These are phyloP conservation scores for Timandra comae DNA, from an alignment of 2,888 invertebrate species.

Conservation along the genomic window DNA sequence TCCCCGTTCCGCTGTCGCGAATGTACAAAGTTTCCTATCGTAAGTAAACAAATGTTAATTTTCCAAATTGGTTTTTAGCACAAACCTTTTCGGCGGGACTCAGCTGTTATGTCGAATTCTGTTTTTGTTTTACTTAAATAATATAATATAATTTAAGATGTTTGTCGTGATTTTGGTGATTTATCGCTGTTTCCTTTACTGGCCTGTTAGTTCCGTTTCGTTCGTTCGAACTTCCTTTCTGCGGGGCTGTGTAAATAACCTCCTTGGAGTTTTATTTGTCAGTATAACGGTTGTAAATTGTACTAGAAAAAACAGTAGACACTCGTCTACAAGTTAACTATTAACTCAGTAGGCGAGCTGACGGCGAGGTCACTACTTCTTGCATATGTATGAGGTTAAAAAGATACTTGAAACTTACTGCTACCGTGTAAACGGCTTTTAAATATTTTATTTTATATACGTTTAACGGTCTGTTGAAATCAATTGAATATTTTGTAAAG, in stretches of 20 bases:
- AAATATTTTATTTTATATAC: too few species aligned
- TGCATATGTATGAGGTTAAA: conserved; percentile 54
- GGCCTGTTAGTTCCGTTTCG: conserved; percentile 45
- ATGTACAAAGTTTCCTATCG: conserved; percentile 45
- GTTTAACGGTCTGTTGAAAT: too few species aligned
- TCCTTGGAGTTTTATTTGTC: conserved; percentile 55
- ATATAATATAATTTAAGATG: conserved; percentile 48
- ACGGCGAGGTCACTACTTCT: conserved; percentile 33
- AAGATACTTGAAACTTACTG: conserved; percentile 19
- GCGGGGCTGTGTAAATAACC: conserved; percentile 63
- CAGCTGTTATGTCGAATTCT: conserved; percentile 36
- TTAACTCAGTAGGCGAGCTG: conserved; percentile 24
- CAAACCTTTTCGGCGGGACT: conserved; percentile 34
- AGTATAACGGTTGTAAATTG: conserved; percentile 61
- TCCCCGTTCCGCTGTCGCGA: conserved; percentile 37
- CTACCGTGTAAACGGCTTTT: not conserved
- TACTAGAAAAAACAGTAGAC: conserved; percentile 43
- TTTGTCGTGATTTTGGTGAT: conserved; percentile 63
- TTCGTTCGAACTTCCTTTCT: conserved; percentile 58
- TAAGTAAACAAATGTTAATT: conserved; percentile 47
- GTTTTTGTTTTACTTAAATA: conserved; percentile 52
- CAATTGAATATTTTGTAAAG: too few species aligned
- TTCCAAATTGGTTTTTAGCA: conserved; percentile 44
- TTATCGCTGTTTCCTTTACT: conserved; percentile 58
- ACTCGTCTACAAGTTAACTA: conserved; percentile 4